Conservation (phyloP, 2,113 vertebrate species). For the Leiothrix lutea region DNA sequence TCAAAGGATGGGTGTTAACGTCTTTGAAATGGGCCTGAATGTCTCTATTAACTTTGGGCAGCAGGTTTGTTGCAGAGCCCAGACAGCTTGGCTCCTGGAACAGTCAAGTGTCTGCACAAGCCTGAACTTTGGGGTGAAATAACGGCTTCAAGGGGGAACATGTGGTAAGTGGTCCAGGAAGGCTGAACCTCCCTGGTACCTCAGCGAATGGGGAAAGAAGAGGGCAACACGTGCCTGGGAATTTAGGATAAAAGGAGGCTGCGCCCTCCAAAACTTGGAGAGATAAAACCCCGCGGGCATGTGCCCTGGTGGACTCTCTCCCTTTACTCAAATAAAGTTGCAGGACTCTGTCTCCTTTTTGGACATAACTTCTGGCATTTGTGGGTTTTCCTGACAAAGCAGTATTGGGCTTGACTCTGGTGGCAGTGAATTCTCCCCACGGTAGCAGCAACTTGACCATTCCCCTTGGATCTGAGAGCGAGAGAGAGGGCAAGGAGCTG, state of each 20-base stretch:
- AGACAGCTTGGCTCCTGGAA: neutral
- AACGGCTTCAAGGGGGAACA: accelerated
- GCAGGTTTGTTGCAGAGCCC: neutral
- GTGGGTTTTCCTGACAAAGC: neutral
- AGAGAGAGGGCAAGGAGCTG: neutral
- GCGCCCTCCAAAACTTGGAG: accelerated
- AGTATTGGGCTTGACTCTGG: neutral
- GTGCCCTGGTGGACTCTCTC: neutral
- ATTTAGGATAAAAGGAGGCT: neutral
- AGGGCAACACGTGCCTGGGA: accelerated
- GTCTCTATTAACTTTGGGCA: neutral
- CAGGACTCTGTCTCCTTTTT: neutral
- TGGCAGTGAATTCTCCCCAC: neutral
- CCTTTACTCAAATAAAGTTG: neutral
- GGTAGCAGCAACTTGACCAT: accelerated
- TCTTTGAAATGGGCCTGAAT: neutral
- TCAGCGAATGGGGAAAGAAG: neutral
- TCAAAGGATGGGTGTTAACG: neutral
- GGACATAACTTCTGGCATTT: neutral
- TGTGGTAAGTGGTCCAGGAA: accelerated
- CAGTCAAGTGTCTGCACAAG: neutral
- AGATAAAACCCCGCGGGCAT: accelerated
- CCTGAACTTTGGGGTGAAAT: neutral
- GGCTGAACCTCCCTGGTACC: neutral
- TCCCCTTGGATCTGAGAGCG: accelerated